phyloP scores from a whole-genome alignment of 2,888 invertebrate species.

The Papilio protenor region DNA sequence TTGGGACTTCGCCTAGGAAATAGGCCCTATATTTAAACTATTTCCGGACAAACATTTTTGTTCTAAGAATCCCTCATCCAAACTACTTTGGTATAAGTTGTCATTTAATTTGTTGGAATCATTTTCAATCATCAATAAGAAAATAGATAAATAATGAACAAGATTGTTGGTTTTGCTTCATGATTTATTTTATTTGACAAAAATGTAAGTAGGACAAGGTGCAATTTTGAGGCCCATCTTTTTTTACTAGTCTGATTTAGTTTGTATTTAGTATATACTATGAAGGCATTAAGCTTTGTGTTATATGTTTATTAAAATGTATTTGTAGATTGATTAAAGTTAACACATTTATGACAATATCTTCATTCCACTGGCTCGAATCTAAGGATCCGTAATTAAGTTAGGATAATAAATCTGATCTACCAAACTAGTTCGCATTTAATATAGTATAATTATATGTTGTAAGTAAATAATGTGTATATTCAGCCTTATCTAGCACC shows the following conservation, averaged over 20 bases:
- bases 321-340: background rate
- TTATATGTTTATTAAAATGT: background rate
- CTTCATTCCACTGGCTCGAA: slow-evolving; percentile 27
- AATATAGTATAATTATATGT: slow-evolving; percentile 29
- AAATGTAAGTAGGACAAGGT: background rate
- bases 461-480: slow-evolving; percentile 35
- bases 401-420: slow-evolving; percentile 34
- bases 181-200: background rate
- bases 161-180: background rate
- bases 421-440: slow-evolving; percentile 43
- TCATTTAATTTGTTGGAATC: no score
- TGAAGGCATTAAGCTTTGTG: background rate
- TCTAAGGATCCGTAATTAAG: slow-evolving; percentile 15
- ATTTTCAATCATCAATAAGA: no score
- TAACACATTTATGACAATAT: slow-evolving; percentile 4
- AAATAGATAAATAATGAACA: background rate
- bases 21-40: no score
- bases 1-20: no score
- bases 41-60: no score
- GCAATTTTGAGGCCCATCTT: background rate
- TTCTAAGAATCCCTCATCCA: no score
- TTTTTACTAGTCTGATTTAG: slow-evolving; percentile 1
- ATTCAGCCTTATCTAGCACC: slow-evolving; percentile 5
- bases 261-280: background rate
- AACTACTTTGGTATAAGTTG: no score